These are phyloP conservation scores for Hiodon tergisus DNA, from an alignment of 2,113 vertebrate genomes.

Conservation along the genomic window DNA sequence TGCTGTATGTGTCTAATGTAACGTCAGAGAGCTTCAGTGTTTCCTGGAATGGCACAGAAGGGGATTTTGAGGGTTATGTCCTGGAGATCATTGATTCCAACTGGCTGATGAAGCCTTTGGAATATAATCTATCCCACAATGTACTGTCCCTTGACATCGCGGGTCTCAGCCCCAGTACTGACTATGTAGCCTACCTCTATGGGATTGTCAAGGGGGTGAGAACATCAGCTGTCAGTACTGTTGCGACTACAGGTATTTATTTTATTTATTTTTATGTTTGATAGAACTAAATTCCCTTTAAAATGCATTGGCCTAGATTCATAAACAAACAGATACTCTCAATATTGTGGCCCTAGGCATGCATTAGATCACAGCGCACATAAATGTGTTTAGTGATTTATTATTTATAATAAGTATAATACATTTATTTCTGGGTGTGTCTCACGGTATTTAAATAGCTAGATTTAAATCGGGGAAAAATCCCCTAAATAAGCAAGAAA, in stretches of 20 bases:
- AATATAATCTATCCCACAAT: conserved; percentile 73
- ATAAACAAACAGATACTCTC: conserved; percentile 1
- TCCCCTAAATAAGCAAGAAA: neutral
- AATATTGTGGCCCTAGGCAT: neutral
- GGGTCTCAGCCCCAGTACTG: conserved; percentile 80
- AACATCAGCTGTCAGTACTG: conserved; percentile 73
- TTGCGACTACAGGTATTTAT: conserved; percentile 83
- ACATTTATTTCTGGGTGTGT: no score
- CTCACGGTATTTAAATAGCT: neutral
- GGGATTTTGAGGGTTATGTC: conserved; percentile 75
- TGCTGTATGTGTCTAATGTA: conserved; percentile 73
- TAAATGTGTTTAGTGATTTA: neutral
- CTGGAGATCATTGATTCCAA: conserved; percentile 95
- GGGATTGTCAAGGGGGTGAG: conserved; percentile 69
- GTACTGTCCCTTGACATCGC: conserved; percentile 68
- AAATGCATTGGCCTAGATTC: neutral
- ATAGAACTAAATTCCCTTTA: neutral
- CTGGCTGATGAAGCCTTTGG: conserved; percentile 78
- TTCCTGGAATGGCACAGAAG: conserved; percentile 73
- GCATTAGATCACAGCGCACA: neutral
- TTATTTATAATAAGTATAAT: neutral
- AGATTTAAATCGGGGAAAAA: neutral
- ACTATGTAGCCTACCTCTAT: conserved; percentile 90
- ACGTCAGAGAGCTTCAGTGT: conserved; percentile 84
- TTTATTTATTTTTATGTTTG: conserved; percentile 4